Evolutionary conservation across 2,113 vertebrate species (phyloP).

Genomic region (Sinocyclocheilus anophthalmus): DNA sequence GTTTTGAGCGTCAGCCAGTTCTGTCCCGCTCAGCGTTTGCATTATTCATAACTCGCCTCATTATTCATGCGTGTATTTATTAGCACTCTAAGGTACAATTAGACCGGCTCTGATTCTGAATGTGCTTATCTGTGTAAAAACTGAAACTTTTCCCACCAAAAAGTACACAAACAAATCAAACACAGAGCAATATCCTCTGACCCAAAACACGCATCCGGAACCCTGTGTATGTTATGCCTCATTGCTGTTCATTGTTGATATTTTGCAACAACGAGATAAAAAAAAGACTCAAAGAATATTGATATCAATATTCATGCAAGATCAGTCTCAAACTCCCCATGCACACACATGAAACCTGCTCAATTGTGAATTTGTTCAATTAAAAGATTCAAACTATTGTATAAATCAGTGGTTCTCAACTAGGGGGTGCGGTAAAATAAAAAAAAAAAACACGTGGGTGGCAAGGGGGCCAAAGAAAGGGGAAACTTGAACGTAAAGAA

Average conservation of each 20-base stretch:
- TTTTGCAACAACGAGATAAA: not conserved
- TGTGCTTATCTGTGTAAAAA: conserved; percentile 64
- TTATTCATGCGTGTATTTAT: conserved; percentile 79
- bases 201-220: not conserved
- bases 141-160: not conserved
- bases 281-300: too few relatives aligned
- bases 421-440: too few relatives aligned
- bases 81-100: conserved; percentile 79
- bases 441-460: too few relatives aligned
- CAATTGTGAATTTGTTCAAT: too few relatives aligned
- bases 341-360: too few relatives aligned
- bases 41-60: conserved; percentile 71
- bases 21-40: conserved; percentile 71
- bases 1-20: conserved; percentile 72
- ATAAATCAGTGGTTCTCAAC: too few relatives aligned
- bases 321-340: too few relatives aligned
- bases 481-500: too few relatives aligned
- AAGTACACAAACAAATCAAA: not conserved
- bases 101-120: conserved; percentile 76
- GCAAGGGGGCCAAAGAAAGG: too few relatives aligned
- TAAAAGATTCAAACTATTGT: too few relatives aligned
- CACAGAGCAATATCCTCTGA: not conserved
- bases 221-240: not conserved
- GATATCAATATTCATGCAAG: too few relatives aligned
- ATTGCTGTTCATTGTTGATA: not conserved